These are phyloP conservation scores for Paralvinella palmiformis DNA, from an alignment of 1,140 invertebrate genomes.

Conservation along the genomic window DNA sequence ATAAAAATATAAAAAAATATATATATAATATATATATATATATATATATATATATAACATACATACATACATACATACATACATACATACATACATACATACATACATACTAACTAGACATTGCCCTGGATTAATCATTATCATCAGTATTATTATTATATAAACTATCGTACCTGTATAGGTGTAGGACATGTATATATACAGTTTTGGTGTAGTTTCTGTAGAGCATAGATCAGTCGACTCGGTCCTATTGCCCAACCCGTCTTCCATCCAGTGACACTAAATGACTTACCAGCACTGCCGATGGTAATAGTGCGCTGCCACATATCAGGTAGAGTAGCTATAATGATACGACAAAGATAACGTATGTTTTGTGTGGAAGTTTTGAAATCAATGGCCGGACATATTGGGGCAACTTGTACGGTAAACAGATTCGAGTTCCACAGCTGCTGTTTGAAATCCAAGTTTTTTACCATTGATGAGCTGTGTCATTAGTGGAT, in stretches of 20 bases:
- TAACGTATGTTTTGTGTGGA: neutral
- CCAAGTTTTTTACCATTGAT: no score
- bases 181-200: conserved; percentile 87
- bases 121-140: no score
- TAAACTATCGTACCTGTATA: conserved; percentile 50
- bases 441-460: no score
- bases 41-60: no score
- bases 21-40: no score
- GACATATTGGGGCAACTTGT: neutral
- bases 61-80: neutral
- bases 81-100: neutral
- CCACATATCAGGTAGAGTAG: conserved; percentile 94
- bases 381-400: neutral
- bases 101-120: no score
- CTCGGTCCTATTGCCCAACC: conserved; percentile 82
- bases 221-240: conserved; percentile 49
- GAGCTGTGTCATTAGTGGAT: no score
- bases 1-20: no score
- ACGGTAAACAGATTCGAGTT: no score
- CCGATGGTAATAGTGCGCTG: conserved; percentile 95
- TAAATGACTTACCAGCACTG: conserved; percentile 96
- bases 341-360: conserved; percentile 39
- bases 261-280: conserved; percentile 77
- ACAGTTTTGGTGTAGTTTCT: conserved; percentile 87
- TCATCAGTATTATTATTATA: neutral